Evolutionary conservation across 2,113 vertebrate genomes (phyloP), one percentile per base, ranked within the genome.

Genomic region (Pomatostomus ruficeps): DNA sequence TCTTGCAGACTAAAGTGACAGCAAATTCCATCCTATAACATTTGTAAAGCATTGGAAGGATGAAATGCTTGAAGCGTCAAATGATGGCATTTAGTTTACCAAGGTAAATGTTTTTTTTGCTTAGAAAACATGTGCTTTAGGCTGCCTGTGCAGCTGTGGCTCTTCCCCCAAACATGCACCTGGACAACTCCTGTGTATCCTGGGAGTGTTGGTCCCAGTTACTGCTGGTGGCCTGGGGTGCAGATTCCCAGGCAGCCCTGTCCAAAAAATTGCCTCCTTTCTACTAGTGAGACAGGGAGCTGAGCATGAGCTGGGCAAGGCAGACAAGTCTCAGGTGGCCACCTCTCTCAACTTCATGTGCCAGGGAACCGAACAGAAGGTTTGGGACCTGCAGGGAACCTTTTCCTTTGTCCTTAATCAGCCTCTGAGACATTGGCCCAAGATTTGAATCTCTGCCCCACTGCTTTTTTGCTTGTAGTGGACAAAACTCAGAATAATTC

Each of bases 151-250:
- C n/a, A 33, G n/a, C 25, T 2, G 4, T 2, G 3, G 12, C 46
- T 55, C 51, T 61, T 54, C 12, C 12, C 28, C 12, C 4, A 68
- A 2, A 16, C 2, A 0, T 2, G 17, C 42, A 4, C 9, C 1
- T 2, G 19, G 31, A 15, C 0, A 7, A 4, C 21, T n/a, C 23
- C 51, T 21, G 51, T 0, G 0, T 49, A 4, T 35, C 8, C 11
- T 61, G 29, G 57, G 29, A 57, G 13, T 0, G 2, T 6, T 42
- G 21, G 10, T 62, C 19, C 9, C 46, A 10, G 15, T 57, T 29
- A 1, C 38, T 35, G n/a, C 68, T 3, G 2, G 12, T 38, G 54
- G 38, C 24, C 54, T 42, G 63, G 42, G 16, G 7, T 57, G 42
- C 13, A 8, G 1, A 11, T 77, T 65, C 26, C 49, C 54, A 16